Evolutionary conservation across 1,140 invertebrate species (phyloP), one percentile per base, ranked within the genome.

Genomic region (Ctenoplectra terminalis): DNA sequence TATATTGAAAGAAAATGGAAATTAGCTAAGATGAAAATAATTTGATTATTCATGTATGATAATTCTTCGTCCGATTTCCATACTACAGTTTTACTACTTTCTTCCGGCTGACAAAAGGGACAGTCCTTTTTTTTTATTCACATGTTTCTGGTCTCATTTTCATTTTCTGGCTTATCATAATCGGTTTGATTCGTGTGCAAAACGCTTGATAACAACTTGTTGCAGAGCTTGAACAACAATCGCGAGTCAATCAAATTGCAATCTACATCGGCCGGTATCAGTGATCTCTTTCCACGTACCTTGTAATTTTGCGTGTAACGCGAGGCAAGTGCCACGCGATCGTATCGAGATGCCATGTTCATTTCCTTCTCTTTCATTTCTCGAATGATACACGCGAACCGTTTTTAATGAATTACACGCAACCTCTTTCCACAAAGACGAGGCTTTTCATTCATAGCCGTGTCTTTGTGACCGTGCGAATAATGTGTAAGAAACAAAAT

Each of bases 251-350:
- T 64, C 34, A 29, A 75, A 40, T 40, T 20, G 34, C 34, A n/a
- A 75, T 75, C 60, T 75, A 17, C 46, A 64, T 75, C n/a, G 15
- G 9, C n/a, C 6, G 17, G 52, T 64, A 64, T 70, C 67, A 5
- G 29, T 37, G 31, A 70, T 70, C 73, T 75, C 31, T 64, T 64
- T 52, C n/a, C 29, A 2, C 34, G 58, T 52, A 29, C 31, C 46
- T 64, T 75, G 48, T 52, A 75, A 75, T 75, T 75, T 75, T 46
- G 34, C 73, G 46, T 50, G 58, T 75, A 52, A 75, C 46, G 40
- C 60, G 60, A 52, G 46, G 73, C 60, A 54, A 66, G n/a, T 64
- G 60, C 26, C 46, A 29, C 8, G 48, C 20, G 48, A 66, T 76
- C 73, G 46, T 66, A 76, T 76, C 73, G 8, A 37, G 17, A 66